Base-by-base conservation (phyloP, 1,140 invertebrate species). In the Ptiloglossa arizonensis region DNA sequence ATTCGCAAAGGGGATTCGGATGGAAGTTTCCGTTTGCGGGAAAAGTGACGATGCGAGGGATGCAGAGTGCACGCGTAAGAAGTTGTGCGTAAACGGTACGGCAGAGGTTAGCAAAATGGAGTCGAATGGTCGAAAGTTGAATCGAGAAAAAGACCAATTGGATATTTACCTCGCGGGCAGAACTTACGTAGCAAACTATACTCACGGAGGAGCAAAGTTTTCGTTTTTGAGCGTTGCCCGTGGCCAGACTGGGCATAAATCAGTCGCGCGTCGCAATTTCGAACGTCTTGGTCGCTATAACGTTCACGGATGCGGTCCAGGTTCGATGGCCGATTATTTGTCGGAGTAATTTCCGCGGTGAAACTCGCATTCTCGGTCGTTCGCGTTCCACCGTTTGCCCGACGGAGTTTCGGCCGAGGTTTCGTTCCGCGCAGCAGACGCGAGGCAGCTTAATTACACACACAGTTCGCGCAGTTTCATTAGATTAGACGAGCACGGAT, bases 381-480 rank as follows among this genome's bases (percentile, higher is more conserved):
- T 59, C 46, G 68, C 32, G 64, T 48, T 11, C 27, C 17, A 32
- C 54, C 38, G 66, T 77, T 70, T 60, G 67, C 57, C 4, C 41
- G 44, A n/a, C n/a, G 27, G 24, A 64, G 57, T 44, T 78, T 59
- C 56, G 56, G 68, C 27, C 44, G 46, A 6, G 59, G 46, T 63
- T 71, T 72, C 75, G 56, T 78, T 78, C 68, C 27, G 38, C 8
- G 44, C 66, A 8, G 19, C 32, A 63, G 68, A 54, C 66, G 46
- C 67, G 44, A 48, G 70, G 50, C 59, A 48, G 70, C 77, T 79
- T 79, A 74, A 79, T 79, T 79, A 79, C 70, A 79, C 41, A 41
- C 77, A 79, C 70, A 72, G 68, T 74, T 73, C 67, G 77, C 70
- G 77, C 77, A 79, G 70, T 74, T 79, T 79, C 67, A 79, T 79